These are phyloP conservation scores for Pan paniscus DNA, from an alignment of 2,113 vertebrate species.

Conservation along the genomic window DNA sequence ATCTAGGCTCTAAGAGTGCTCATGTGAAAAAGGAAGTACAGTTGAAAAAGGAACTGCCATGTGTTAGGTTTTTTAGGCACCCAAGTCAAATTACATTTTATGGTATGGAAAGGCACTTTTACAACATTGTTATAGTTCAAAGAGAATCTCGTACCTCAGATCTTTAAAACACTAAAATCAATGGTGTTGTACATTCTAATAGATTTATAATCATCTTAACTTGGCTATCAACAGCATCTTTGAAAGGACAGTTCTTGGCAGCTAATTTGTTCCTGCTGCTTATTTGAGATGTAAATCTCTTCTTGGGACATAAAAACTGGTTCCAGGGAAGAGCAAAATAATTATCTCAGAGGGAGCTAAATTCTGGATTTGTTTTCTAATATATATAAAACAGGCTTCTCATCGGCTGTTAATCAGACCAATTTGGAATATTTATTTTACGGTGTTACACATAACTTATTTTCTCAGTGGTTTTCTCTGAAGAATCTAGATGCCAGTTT, in stretches of 20 bases:
- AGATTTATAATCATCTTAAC: slow-evolving; percentile 29
- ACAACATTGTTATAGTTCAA: slow-evolving; percentile 37
- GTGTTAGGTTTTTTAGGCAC: neutral
- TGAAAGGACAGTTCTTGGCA: neutral
- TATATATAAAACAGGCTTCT: slow-evolving; percentile 5
- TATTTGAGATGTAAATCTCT: slow-evolving; percentile 52
- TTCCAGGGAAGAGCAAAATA: slow-evolving; percentile 39
- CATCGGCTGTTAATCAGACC: neutral
- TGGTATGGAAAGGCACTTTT: neutral
- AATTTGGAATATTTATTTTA: slow-evolving; percentile 51
- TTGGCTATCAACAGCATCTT: neutral
- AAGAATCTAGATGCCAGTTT: neutral
- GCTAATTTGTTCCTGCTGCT: slow-evolving; percentile 34
- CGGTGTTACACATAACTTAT: slow-evolving; percentile 10
- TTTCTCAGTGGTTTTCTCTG: slow-evolving; percentile 12
- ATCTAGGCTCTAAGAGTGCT: neutral
- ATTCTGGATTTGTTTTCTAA: slow-evolving; percentile 21
- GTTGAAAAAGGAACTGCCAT: neutral
- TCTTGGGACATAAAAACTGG: slow-evolving; percentile 44
- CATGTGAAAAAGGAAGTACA: neutral
- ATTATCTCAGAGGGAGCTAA: slow-evolving; percentile 54
- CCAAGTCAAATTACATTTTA: neutral
- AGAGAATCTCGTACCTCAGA: neutral
- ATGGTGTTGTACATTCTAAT: neutral
- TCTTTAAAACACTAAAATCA: slow-evolving; percentile 13